Conservation (phyloP, 1,140 invertebrate species). For the Mactra quadrangularis region DNA sequence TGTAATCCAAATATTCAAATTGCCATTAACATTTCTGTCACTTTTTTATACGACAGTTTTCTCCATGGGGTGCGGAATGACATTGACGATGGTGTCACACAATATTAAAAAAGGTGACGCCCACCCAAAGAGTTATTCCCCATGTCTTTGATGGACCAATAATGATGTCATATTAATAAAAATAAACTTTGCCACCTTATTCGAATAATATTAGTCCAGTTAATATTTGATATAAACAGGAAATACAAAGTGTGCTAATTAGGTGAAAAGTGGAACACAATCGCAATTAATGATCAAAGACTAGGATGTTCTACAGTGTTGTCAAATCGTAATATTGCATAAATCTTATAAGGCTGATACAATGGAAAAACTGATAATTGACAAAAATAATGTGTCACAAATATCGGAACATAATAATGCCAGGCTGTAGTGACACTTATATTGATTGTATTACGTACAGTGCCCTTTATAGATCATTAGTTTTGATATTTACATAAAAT, state of each 20-base stretch:
- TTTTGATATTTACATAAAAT: too few species aligned
- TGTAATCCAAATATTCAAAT: too few species aligned
- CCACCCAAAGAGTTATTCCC: not conserved
- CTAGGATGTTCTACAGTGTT: not conserved
- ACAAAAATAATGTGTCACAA: conserved; percentile 2
- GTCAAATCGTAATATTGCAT: conserved; percentile 29
- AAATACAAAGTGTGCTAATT: conserved; percentile 24
- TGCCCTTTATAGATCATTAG: too few species aligned
- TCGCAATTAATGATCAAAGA: conserved; percentile 29
- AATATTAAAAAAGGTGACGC: too few species aligned
- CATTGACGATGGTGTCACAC: too few species aligned
- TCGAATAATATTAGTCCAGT: not conserved
- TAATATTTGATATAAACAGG: conserved; percentile 23
- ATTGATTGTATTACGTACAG: too few species aligned
- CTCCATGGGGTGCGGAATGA: too few species aligned
- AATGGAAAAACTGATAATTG: conserved; percentile 18
- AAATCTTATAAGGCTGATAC: conserved; percentile 8
- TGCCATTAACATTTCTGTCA: too few species aligned
- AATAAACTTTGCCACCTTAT: not conserved
- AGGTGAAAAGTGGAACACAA: conserved; percentile 40
- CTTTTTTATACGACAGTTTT: too few species aligned
- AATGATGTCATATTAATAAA: conserved; percentile 2
- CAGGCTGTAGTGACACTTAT: too few species aligned
- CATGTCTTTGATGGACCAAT: not conserved
- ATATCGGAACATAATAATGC: too few species aligned